Conservation (phyloP, 2,888 invertebrate genomes). For the Vannuccia rotundouncinata region DNA sequence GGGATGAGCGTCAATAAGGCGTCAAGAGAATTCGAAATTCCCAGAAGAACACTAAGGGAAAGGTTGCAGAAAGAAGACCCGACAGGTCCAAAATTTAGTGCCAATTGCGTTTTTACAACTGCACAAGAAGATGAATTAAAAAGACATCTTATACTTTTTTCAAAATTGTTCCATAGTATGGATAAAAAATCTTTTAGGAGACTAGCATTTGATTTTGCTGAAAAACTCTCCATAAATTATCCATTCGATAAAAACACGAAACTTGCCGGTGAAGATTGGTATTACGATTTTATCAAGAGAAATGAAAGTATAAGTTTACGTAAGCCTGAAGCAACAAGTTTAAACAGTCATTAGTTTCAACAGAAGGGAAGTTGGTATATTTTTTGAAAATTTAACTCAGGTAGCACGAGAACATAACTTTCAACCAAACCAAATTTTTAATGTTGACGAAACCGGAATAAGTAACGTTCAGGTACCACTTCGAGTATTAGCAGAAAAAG, state of each 20-base stretch:
- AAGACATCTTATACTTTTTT: background rate
- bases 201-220: slow-evolving; percentile 27
- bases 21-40: background rate
- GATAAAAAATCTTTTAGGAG: background rate
- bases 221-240: background rate
- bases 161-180: background rate
- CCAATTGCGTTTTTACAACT: background rate
- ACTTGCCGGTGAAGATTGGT: slow-evolving; percentile 32
- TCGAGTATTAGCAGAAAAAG: slow-evolving; percentile 33
- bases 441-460: slow-evolving; percentile 37
- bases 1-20: background rate
- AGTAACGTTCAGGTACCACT: slow-evolving; percentile 17
- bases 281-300: slow-evolving; percentile 15
- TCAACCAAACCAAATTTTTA: slow-evolving; percentile 21
- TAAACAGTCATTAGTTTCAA: slow-evolving; percentile 36
- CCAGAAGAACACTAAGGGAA: slow-evolving; percentile 2
- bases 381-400: slow-evolving; percentile 30
- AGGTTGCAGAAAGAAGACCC: background rate
- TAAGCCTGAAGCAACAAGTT: slow-evolving; percentile 33
- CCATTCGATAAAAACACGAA: background rate
- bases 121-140: background rate
- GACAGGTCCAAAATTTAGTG: background rate
- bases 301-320: slow-evolving; percentile 25
- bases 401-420: slow-evolving; percentile 30
- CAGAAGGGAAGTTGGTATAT: slow-evolving; percentile 13